Conservation (phyloP, 2,113 vertebrate species). For the Notothenia coriiceps region DNA sequence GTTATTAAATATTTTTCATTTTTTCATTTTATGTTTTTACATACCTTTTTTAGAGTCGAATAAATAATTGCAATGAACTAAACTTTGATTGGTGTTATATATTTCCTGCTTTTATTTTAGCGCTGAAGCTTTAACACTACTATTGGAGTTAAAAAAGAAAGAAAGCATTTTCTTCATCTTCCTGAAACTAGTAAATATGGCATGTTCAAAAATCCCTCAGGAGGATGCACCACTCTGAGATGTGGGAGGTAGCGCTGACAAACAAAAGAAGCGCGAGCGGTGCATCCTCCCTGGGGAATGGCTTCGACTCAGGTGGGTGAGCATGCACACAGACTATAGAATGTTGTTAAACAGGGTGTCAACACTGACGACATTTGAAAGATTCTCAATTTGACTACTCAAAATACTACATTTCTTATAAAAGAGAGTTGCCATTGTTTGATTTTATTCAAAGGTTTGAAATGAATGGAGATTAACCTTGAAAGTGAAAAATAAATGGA, state of each 20-base stretch:
- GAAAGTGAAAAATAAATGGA: neutral
- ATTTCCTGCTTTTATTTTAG: neutral
- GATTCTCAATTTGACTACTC: neutral
- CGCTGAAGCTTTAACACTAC: constrained; percentile 4
- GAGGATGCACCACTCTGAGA: constrained; percentile 29
- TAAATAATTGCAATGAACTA: too few relatives aligned
- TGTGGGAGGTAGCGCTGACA: constrained; percentile 26
- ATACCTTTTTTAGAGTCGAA: too few relatives aligned
- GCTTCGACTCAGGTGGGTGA: constrained; percentile 14
- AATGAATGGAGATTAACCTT: neutral
- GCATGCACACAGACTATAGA: neutral
- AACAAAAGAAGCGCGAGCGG: constrained; percentile 16
- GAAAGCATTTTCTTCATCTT: constrained; percentile 22
- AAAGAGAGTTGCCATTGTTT: neutral
- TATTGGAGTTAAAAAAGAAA: constrained; percentile 17
- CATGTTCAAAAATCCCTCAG: constrained; percentile 23
- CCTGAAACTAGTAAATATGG: constrained; percentile 23
- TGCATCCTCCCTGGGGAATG: constrained; percentile 27
- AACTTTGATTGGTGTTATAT: neutral
- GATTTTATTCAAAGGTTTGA: neutral
- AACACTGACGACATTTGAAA: constrained; percentile 4
- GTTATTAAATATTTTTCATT: too few relatives aligned
- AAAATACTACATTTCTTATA: neutral
- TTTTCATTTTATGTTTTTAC: too few relatives aligned
- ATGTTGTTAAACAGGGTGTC: neutral